Conservation (phyloP, 2,888 invertebrate species). For the Ophion ellenae region DNA sequence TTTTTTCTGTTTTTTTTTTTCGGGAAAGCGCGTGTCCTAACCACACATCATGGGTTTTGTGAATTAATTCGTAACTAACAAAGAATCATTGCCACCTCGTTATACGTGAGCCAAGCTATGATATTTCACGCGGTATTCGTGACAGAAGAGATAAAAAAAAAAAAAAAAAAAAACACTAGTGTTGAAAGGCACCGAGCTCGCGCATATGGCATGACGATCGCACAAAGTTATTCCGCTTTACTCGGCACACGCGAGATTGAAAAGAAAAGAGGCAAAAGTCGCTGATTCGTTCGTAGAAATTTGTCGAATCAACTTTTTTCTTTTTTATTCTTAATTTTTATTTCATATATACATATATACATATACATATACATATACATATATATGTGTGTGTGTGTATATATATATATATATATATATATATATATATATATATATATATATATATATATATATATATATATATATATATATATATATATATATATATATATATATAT, state of each 20-base stretch:
- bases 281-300: conserved; percentile 39
- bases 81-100: conserved; percentile 57
- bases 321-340: not conserved
- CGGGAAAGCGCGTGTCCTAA: conserved; percentile 40
- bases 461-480: not conserved
- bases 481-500: conserved; percentile 9
- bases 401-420: not conserved
- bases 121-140: conserved; percentile 33
- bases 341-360: not conserved
- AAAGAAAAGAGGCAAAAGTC: conserved; percentile 26
- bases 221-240: conserved; percentile 51
- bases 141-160: conserved; percentile 6
- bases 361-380: no score
- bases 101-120: conserved; percentile 40
- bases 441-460: not conserved
- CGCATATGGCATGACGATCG: conserved; percentile 67
- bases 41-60: conserved; percentile 44
- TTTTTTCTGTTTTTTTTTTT: not conserved
- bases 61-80: conserved; percentile 57
- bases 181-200: conserved; percentile 53
- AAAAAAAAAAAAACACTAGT: conserved; percentile 29
- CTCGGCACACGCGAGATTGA: conserved; percentile 28
- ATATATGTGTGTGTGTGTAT: not conserved
- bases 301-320: not conserved
- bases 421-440: conserved; percentile 1